phyloP scores from a whole-genome alignment of 2,797 vertebrate species.

The Agapornis canus region DNA sequence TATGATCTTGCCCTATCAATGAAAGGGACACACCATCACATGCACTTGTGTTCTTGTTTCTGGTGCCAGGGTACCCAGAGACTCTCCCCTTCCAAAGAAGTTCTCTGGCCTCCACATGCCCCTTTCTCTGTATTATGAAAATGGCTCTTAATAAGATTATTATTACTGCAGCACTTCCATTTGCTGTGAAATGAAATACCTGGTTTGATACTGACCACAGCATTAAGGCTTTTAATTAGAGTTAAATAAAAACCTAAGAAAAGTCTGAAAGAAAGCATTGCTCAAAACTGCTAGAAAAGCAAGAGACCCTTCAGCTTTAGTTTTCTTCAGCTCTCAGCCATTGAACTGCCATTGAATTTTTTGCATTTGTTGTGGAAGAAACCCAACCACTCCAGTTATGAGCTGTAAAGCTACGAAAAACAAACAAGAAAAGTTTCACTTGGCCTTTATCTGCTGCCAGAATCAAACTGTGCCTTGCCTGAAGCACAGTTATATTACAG shows the following conservation, averaged over 20 bases:
- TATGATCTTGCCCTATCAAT: not conserved
- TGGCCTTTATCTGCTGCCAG: not conserved
- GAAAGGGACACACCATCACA: not conserved
- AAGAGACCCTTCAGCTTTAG: not conserved
- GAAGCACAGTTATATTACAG: not conserved
- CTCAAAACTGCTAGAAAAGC: not conserved
- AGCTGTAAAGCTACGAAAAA: slow-evolving; percentile 38
- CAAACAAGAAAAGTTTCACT: slow-evolving; percentile 22
- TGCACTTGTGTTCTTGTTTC: not conserved
- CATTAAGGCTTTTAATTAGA: not conserved
- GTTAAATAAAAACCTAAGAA: not conserved
- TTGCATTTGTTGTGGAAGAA: not conserved
- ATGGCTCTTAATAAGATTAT: not conserved
- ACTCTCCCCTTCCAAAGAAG: not conserved
- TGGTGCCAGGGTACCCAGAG: not conserved
- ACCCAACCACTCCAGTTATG: not conserved
- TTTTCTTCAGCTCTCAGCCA: not conserved
- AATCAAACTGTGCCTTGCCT: not conserved
- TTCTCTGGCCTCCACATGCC: not conserved
- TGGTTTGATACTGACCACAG: not conserved
- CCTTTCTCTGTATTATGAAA: not conserved
- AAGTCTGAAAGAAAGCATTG: not conserved
- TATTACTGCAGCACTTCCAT: not conserved
- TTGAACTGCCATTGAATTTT: not conserved
- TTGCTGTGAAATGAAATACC: not conserved